Evolutionary conservation across 2,113 vertebrate species (phyloP).

Genomic region (Rhadina sibilatrix): DNA sequence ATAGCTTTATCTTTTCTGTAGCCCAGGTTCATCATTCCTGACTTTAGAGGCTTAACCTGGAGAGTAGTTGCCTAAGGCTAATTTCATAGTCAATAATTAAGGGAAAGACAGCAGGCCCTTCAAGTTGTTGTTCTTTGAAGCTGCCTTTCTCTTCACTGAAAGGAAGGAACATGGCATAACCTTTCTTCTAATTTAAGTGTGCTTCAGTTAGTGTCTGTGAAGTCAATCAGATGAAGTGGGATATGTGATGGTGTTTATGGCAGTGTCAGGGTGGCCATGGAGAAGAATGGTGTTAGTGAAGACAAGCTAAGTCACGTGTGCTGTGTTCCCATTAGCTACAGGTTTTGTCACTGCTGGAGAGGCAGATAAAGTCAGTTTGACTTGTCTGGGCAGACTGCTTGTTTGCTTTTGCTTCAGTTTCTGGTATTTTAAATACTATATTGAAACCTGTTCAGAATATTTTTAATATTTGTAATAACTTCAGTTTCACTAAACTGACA

Average conservation of each 20-base stretch:
- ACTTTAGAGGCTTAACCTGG: background rate
- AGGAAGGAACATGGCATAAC: background rate
- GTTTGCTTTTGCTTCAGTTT: background rate
- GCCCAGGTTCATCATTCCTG: background rate
- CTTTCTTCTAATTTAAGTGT: background rate
- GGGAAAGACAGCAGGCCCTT: background rate
- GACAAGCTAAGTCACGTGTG: background rate
- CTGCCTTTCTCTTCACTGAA: background rate
- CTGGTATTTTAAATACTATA: background rate
- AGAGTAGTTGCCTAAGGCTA: background rate
- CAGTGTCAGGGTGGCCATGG: background rate
- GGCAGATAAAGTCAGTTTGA: background rate
- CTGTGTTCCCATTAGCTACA: background rate
- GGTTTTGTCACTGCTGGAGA: background rate
- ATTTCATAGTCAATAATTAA: constrained; percentile 20
- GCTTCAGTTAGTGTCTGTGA: background rate
- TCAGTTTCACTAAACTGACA: background rate
- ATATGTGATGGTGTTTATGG: background rate
- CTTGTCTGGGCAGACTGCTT: background rate
- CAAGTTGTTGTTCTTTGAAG: background rate
- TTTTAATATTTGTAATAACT: background rate
- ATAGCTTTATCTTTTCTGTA: background rate
- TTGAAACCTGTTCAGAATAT: background rate
- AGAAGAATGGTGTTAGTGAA: background rate
- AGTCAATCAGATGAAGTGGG: background rate